Conservation (phyloP, 2,888 invertebrate species). For the Agriotes lineatus region DNA sequence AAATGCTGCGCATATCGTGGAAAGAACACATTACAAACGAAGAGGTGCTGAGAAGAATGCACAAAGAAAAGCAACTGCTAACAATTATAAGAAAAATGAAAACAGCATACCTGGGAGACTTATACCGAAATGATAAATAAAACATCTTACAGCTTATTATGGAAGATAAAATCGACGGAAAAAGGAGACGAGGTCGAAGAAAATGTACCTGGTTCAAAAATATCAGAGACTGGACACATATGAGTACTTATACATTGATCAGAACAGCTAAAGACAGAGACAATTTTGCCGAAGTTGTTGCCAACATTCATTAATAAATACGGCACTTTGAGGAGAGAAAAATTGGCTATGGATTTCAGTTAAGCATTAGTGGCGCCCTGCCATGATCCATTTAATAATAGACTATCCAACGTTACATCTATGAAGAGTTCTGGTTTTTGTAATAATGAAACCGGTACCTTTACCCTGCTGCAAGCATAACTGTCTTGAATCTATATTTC, state of each 20-base stretch:
- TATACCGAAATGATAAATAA: neutral
- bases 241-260: neutral
- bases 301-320: too few species aligned
- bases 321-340: too few species aligned
- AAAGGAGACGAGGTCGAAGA: conserved; percentile 1
- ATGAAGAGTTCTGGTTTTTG: too few species aligned
- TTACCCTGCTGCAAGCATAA: too few species aligned
- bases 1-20: neutral
- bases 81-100: neutral
- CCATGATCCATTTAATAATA: too few species aligned
- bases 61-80: neutral
- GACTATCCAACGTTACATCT: too few species aligned
- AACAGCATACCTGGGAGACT: neutral
- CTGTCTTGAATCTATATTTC: too few species aligned
- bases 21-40: neutral
- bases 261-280: neutral
- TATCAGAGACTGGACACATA: too few species aligned
- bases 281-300: too few species aligned
- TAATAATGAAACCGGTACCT: too few species aligned
- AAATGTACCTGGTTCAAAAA: neutral
- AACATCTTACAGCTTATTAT: neutral
- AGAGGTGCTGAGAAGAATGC: neutral
- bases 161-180: neutral
- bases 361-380: too few species aligned
- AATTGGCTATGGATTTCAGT: too few species aligned